Conservation (phyloP, 2,113 vertebrate species). For the Hippoglossus stenolepis region DNA sequence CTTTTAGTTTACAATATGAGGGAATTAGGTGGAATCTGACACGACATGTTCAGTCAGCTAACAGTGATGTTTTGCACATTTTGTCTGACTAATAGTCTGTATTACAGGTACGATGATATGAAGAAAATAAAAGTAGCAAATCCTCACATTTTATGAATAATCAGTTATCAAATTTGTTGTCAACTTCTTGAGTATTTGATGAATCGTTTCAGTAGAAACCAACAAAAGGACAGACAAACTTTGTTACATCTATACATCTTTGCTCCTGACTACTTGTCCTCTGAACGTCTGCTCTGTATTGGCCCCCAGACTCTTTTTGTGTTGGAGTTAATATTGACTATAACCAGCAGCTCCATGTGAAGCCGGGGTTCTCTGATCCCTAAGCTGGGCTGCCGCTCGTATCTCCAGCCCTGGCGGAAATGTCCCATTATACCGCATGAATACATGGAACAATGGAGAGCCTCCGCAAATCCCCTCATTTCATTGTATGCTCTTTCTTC, state of each 20-base stretch:
- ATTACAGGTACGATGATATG: too few species aligned
- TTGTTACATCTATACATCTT: not conserved
- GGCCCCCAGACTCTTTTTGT: constrained; percentile 39
- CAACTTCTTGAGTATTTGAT: too few species aligned
- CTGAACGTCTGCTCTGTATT: constrained; percentile 4
- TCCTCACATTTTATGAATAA: too few species aligned
- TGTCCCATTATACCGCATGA: constrained; percentile 58
- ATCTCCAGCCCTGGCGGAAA: constrained; percentile 55
- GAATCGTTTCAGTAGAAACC: not conserved
- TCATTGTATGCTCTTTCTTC: constrained; percentile 45
- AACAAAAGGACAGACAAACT: not conserved
- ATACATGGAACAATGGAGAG: constrained; percentile 66
- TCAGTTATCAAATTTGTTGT: too few species aligned
- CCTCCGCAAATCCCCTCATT: constrained; percentile 66
- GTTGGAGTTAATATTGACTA: constrained; percentile 50
- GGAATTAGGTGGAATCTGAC: not conserved
- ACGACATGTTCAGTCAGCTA: not conserved
- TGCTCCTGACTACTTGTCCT: constrained; percentile 19
- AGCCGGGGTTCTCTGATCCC: constrained; percentile 51
- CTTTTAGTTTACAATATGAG: not conserved
- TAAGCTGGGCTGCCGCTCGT: constrained; percentile 29
- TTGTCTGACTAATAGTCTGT: too few species aligned
- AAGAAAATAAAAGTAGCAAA: too few species aligned
- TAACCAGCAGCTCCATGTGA: constrained; percentile 51
- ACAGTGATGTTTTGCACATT: too few species aligned